Conservation (phyloP, 2,113 vertebrate species). For the Hyperopisus bebe region DNA sequence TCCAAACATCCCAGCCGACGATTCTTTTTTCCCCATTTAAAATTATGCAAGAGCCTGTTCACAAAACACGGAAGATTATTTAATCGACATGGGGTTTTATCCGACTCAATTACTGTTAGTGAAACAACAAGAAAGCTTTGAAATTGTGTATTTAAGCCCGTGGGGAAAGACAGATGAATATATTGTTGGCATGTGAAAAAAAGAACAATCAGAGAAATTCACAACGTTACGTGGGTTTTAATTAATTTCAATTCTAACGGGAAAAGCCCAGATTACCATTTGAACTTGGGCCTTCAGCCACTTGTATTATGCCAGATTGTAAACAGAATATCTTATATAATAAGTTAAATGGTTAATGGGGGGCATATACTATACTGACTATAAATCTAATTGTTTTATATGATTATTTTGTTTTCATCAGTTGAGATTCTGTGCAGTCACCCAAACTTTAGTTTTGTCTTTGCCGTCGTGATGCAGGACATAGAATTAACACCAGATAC, state of each 20-base stretch:
- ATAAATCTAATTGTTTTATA: background rate
- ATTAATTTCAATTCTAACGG: constrained; percentile 17
- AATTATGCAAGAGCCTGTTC: constrained; percentile 1
- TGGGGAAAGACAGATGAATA: constrained; percentile 1
- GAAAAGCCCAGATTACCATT: constrained; percentile 3
- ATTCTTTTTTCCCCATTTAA: background rate
- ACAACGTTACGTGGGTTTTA: background rate
- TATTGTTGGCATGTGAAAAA: constrained; percentile 13
- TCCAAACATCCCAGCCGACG: background rate
- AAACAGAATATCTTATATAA: constrained; percentile 5
- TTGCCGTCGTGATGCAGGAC: too few species aligned
- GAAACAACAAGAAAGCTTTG: constrained; percentile 10
- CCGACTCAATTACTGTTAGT: constrained; percentile 7
- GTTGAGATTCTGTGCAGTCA: background rate
- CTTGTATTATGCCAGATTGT: background rate
- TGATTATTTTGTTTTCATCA: background rate
- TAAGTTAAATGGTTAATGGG: background rate
- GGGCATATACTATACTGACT: background rate
- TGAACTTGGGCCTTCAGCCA: background rate
- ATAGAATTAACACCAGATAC: background rate
- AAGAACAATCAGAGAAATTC: constrained; percentile 3
- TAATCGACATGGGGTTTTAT: constrained; percentile 15
- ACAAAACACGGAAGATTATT: constrained; percentile 1
- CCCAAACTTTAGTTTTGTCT: background rate
- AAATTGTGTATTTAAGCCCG: constrained; percentile 1